phyloP scores from a whole-genome alignment of 64 coral and sea anemone genomes.

The Pocillopora verrucosa region DNA sequence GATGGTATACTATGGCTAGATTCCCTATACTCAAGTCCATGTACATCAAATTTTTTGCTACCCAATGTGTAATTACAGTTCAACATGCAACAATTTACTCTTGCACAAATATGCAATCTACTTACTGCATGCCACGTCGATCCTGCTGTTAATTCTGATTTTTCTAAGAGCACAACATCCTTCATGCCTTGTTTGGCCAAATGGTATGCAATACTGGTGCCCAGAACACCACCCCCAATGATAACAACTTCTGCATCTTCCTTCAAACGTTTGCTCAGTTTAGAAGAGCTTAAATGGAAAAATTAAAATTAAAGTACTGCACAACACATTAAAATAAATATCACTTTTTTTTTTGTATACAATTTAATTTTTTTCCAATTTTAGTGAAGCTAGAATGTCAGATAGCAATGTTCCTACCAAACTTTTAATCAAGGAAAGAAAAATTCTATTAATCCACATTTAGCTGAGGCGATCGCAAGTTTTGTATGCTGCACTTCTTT shows the following conservation, averaged over 20 bases:
- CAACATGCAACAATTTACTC: neutral
- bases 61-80: neutral
- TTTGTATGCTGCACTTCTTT: too few relatives aligned
- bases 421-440: too few relatives aligned
- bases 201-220: conserved; percentile 90
- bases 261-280: conserved; percentile 77
- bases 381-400: too few relatives aligned
- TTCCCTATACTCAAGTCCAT: too few relatives aligned
- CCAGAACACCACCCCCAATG: conserved; percentile 93
- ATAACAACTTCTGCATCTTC: conserved; percentile 93
- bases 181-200: conserved; percentile 89
- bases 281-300: neutral
- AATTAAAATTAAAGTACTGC: neutral
- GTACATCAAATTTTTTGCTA: too few relatives aligned
- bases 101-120: neutral
- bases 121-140: conserved; percentile 99
- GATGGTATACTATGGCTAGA: too few relatives aligned
- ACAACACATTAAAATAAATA: too few relatives aligned
- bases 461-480: too few relatives aligned
- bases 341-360: too few relatives aligned
- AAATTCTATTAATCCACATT: too few relatives aligned
- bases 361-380: too few relatives aligned
- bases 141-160: conserved; percentile 93
- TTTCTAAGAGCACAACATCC: conserved; percentile 96
- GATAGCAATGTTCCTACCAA: too few relatives aligned